Evolutionary conservation across 2,113 vertebrate species (phyloP).

Genomic region (chimpanzee (Pan troglodytes)): NHGRI_mPanTro3-v2.1_pri NC_072409.2:1259501-1260000

Average conservation of each 20-base stretch:
- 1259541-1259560: accelerated
- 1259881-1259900: background rate
- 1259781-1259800: background rate
- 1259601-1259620: background rate
- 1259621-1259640: background rate
- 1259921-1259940: background rate
- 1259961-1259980: constrained; percentile 35
- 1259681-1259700: too few species aligned
- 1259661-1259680: background rate
- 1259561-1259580: background rate
- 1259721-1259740: background rate
- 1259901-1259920: constrained; percentile 24
- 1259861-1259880: background rate
- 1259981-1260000: background rate
- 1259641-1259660: background rate
- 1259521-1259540: background rate
- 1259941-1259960: background rate
- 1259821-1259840: background rate
- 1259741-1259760: background rate
- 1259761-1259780: background rate
- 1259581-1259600: background rate
- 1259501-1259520: too few species aligned
- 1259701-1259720: background rate
- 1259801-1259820: background rate
- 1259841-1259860: background rate